Percentiles rank a stretch among this genome's conserved stretches.
These are phyloP conservation scores for Cephalotes varians DNA, from an alignment of 2,888 invertebrate species.

Conservation along the genomic window DNA sequence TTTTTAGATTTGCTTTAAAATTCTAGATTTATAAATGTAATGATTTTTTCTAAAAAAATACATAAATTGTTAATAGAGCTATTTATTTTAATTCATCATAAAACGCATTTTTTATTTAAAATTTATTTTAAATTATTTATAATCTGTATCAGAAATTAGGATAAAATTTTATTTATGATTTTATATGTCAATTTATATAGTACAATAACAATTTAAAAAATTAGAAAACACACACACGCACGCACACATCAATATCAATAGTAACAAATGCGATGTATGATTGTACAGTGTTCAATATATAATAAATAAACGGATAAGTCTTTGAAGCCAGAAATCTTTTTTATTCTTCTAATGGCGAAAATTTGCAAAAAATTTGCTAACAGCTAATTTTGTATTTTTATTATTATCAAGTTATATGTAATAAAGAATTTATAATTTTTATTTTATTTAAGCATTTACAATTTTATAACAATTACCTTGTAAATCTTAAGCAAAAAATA, in stretches of 20 bases:
- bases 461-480: no score
- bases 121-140: background rate
- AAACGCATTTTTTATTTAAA: background rate
- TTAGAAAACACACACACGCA: background rate
- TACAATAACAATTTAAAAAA: background rate
- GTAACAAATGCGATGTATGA: no score
- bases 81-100: background rate
- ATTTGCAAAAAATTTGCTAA: no score
- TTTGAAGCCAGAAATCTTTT: conserved; percentile 75
- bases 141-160: background rate
- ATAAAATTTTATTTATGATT: background rate
- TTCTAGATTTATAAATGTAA: background rate
- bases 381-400: background rate
- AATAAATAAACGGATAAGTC: conserved; percentile 54
- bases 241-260: no score
- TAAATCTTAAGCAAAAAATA: background rate
- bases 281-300: conserved; percentile 53
- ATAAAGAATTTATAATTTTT: background rate
- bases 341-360: conserved; percentile 59
- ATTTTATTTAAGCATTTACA: no score
- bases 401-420: background rate
- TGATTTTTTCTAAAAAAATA: background rate
- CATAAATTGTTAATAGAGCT: background rate
- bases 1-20: background rate
- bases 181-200: no score